These are phyloP conservation scores for Oryzias curvinotus DNA, from an alignment of 2,113 vertebrate genomes.

Conservation along the genomic window DNA sequence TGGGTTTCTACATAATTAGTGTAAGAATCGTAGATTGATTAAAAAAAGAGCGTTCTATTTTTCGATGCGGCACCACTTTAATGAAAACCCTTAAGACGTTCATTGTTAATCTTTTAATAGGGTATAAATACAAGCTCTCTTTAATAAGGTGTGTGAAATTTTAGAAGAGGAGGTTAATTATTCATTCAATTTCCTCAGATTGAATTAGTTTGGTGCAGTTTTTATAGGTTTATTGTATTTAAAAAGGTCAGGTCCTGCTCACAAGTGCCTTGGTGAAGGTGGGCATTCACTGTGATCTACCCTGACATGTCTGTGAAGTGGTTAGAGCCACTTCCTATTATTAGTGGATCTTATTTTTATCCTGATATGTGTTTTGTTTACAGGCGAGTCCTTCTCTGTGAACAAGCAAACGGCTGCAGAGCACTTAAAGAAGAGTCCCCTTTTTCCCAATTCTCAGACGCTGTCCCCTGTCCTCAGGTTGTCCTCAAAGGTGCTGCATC, in stretches of 20 bases:
- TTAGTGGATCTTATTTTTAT: neutral
- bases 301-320: no score
- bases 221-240: slow-evolving; percentile 46
- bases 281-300: no score
- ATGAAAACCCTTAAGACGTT: slow-evolving; percentile 7
- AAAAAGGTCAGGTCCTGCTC: neutral
- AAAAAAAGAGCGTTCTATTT: no score
- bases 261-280: neutral
- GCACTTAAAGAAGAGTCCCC: slow-evolving; percentile 84
- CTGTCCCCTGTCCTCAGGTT: slow-evolving; percentile 78
- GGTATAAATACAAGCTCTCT: slow-evolving; percentile 27
- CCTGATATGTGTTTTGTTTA: neutral
- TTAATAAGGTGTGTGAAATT: slow-evolving; percentile 19
- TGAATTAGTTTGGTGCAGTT: slow-evolving; percentile 58
- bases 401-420: slow-evolving; percentile 77
- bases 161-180: slow-evolving; percentile 47
- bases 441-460: slow-evolving; percentile 79
- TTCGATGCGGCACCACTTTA: no score
- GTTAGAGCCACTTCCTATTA: neutral
- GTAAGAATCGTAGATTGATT: no score
- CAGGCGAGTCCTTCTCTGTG: slow-evolving; percentile 86
- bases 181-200: slow-evolving; percentile 50
- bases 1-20: no score
- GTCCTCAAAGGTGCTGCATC: slow-evolving; percentile 80
- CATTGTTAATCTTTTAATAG: slow-evolving; percentile 34